These are phyloP conservation scores for Pocillopora damicornis DNA, from an alignment of 64 coral and sea anemone genomes.

Conservation along the genomic window DNA sequence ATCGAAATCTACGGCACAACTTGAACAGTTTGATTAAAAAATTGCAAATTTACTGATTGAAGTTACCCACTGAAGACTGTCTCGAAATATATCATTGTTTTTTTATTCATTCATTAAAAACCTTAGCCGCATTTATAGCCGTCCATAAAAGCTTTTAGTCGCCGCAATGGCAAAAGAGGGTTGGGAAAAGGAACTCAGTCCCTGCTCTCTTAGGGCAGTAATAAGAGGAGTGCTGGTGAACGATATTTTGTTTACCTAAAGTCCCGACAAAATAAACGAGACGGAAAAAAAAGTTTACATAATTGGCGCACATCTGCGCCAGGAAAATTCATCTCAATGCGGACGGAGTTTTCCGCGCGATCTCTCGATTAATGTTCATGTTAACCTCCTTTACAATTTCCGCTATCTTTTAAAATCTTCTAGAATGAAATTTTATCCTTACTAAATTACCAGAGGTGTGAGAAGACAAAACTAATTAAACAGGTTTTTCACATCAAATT, in stretches of 20 bases:
- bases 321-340: background rate
- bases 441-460: conserved; percentile 7
- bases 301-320: background rate
- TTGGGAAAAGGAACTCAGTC: background rate
- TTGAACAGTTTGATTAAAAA: too few species aligned
- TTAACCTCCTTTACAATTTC: background rate
- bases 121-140: too few species aligned
- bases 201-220: background rate
- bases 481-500: background rate
- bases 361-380: background rate
- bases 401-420: background rate
- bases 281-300: background rate
- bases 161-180: too few species aligned
- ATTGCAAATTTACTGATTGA: too few species aligned
- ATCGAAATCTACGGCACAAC: too few species aligned
- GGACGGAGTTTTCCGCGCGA: background rate
- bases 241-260: background rate
- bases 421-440: background rate
- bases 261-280: background rate
- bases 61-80: too few species aligned
- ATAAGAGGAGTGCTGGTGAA: background rate
- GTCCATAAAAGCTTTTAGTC: too few species aligned
- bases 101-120: too few species aligned
- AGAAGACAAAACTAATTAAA: conserved; percentile 7
- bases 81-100: too few species aligned